Evolutionary conservation across 2,888 invertebrate species (phyloP).

Genomic region (Malthinus seriepunctatus): DNA sequence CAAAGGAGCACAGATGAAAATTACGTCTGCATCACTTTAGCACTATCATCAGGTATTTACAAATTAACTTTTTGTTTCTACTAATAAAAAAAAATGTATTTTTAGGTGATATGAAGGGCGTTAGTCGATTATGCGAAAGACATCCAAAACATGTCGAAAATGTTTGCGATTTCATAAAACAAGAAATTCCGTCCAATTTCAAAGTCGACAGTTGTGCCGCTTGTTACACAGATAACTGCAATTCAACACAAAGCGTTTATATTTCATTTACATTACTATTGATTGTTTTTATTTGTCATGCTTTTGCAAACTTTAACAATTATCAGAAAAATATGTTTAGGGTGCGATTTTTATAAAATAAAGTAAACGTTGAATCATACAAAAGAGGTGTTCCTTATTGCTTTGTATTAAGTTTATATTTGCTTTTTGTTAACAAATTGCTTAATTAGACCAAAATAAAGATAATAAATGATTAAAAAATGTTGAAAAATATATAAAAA

Average conservation of each 20-base stretch:
- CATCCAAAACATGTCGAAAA: not conserved
- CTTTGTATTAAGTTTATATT: too few species aligned
- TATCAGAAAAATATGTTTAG: not conserved
- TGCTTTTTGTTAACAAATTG: too few species aligned
- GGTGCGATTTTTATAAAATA: too few species aligned
- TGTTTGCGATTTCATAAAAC: slow-evolving; percentile 6
- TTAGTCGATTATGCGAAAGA: not conserved
- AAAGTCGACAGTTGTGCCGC: not conserved
- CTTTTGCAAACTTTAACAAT: not conserved
- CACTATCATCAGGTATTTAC: not conserved
- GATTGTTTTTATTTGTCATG: too few species aligned
- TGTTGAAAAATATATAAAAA: too few species aligned
- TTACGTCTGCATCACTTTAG: not conserved
- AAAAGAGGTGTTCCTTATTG: too few species aligned
- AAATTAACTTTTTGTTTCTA: not conserved
- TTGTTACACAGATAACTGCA: slow-evolving; percentile 9
- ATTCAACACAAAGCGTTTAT: not conserved
- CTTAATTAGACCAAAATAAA: too few species aligned
- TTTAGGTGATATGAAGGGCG: not conserved
- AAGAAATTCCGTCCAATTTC: not conserved
- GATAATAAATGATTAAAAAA: too few species aligned
- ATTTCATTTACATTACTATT: too few species aligned
- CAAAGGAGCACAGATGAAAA: not conserved
- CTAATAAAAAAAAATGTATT: not conserved
- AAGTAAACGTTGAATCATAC: too few species aligned